phyloP scores from a whole-genome alignment of 2,113 vertebrate species.

The Macaca mulatta region DNA sequence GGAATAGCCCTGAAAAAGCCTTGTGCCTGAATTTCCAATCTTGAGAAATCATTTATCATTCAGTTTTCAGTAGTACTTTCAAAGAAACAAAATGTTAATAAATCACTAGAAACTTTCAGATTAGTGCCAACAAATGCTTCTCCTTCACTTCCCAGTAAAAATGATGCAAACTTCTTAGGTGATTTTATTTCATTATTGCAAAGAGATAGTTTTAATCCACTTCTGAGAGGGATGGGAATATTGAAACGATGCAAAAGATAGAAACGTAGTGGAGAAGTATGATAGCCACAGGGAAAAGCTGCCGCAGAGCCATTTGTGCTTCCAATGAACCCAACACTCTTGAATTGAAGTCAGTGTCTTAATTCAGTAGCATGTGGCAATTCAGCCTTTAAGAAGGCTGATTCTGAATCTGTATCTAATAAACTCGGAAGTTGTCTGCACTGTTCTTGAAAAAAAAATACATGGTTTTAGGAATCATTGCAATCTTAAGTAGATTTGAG shows the following conservation, averaged over 20 bases:
- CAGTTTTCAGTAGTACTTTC: background rate
- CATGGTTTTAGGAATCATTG: background rate
- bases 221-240: conserved; percentile 26
- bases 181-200: conserved; percentile 21
- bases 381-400: background rate
- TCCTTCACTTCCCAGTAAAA: background rate
- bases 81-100: background rate
- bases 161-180: background rate
- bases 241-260: background rate
- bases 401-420: conserved; percentile 20
- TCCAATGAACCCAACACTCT: background rate
- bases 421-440: background rate
- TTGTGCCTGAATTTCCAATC: conserved; percentile 11
- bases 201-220: conserved; percentile 29
- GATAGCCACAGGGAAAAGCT: background rate
- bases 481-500: conserved; percentile 3
- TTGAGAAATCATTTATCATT: conserved; percentile 43
- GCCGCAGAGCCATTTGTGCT: background rate
- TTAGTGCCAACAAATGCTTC: background rate
- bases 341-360: conserved; percentile 1
- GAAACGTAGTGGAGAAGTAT: background rate
- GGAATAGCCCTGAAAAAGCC: background rate
- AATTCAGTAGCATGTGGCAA: background rate
- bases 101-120: conserved; percentile 12
- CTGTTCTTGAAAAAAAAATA: background rate